Percentiles rank a stretch among this genome's conserved stretches.
Evolutionary conservation across 2,888 invertebrate species (phyloP).

Genomic region (Therioaphis trifolii): DNA sequence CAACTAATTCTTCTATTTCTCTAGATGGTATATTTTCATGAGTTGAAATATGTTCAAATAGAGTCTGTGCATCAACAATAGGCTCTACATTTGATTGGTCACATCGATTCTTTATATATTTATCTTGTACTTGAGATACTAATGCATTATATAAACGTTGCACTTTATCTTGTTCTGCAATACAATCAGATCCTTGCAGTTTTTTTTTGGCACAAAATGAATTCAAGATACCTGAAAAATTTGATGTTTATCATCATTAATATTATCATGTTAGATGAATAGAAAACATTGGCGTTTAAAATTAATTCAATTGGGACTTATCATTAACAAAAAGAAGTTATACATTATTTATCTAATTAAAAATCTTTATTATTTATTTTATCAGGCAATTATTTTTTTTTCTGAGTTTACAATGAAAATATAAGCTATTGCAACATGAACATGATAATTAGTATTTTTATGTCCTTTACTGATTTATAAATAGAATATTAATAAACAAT

Average conservation of each 20-base stretch:
- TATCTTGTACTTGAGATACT: slow-evolving; percentile 47
- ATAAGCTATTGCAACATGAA: too few relatives aligned
- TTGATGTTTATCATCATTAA: background rate
- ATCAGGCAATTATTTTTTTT: too few relatives aligned
- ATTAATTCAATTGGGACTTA: too few relatives aligned
- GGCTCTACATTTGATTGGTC: slow-evolving; percentile 43
- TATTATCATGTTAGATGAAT: background rate
- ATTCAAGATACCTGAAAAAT: slow-evolving; percentile 42
- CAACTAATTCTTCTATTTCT: slow-evolving; percentile 57
- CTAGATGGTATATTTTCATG: slow-evolving; percentile 46
- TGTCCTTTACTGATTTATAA: too few relatives aligned
- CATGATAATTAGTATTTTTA: too few relatives aligned
- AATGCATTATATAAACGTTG: slow-evolving; percentile 47
- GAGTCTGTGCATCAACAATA: slow-evolving; percentile 27
- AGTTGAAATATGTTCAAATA: slow-evolving; percentile 51
- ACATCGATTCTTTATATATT: slow-evolving; percentile 53
- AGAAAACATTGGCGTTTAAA: too few relatives aligned
- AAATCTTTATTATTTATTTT: too few relatives aligned
- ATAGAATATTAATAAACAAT: too few relatives aligned
- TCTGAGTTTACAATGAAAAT: too few relatives aligned
- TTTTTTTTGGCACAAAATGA: slow-evolving; percentile 45
- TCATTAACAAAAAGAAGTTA: too few relatives aligned
- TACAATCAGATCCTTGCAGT: slow-evolving; percentile 45
- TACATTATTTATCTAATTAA: too few relatives aligned
- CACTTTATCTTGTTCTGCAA: slow-evolving; percentile 52